Base-by-base conservation (phyloP, 2,113 vertebrate genomes). In the Melanostigma gelatinosum region DNA sequence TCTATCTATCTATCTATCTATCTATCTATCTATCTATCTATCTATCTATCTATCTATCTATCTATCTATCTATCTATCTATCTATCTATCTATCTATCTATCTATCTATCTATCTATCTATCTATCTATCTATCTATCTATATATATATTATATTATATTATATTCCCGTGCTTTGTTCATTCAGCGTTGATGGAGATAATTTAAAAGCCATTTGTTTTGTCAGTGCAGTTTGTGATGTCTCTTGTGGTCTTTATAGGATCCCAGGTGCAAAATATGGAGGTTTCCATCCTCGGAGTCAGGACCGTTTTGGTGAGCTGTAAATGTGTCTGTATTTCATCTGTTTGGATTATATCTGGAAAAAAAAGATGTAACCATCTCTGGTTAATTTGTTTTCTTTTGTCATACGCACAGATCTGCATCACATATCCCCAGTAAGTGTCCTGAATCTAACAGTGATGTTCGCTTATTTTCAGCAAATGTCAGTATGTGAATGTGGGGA, bases 401-500 rank as follows among this genome's bases (percentile, higher is more conserved):
- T 58, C 8, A 10, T 79, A 3, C 78, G 4, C 36, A 68, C 77
- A 94, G 94, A 85, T 80, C 32, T 92, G n/a, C 78, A 89, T 66
- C 57, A 87, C 6, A 88, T 80, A 50, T 83, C 84, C 36, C 63
- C 77, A 67, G 94, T 95, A 91, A 90, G 94, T 89, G 12, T 24
- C 32, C 40, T 15, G 10, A 66, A 44, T 74, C 6, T 72, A 16
- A 54, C 20, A 48, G 5, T 34, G 18, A 69, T 79, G 3, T 38
- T 62, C n/a, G 55, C 16, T 70, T 24, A 58, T 12, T 69, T 16
- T 32, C 8, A 57, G n/a, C 0, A 60, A 60, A 75, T 71, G 1
- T 3, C 5, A 15, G 4, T 15, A n/a, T 63, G 34, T 72, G 1
- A 75, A 72, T 69, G 7, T 72, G 12, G 7, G 61, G 6, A 18